Base-by-base conservation (phyloP, 2,888 invertebrate species). In the Disparrhopalites patrizii region DNA sequence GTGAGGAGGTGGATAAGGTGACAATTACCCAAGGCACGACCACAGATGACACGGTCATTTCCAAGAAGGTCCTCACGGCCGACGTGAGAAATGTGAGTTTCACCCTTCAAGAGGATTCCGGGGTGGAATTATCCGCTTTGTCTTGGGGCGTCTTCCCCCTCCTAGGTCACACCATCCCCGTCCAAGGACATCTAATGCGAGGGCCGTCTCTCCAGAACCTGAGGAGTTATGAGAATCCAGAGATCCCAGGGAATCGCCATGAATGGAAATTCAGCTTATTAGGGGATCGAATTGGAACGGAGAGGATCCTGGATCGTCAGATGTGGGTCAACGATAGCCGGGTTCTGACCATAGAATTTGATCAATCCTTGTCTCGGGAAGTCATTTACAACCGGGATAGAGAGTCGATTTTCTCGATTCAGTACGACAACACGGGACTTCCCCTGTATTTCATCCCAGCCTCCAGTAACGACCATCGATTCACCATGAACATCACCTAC, bases 311-410 rank as follows among this genome's bases (percentile, higher is more conserved):
- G 51, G 75, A 75, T 57, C 74, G 73, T 5, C 76, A 74, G 58
- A 74, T 77, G 65, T 77, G 92, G 90, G 92, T 96, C 4, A 97
- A 97, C 79, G 89, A 91, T 71, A 88, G 91, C 4, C 86, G 92
- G 76, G 87, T 94, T 0, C 82, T 97, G 36, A 92, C 93, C 18
- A 88, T 96, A 57, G 93, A 95, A 79, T 95, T 93, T 77, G 93
- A 97, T 78, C 91, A 94, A 78, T 90, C 90, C 69, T 89, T 89
- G 50, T 91, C 92, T 73, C 87, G 88, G 40, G 94, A 95, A 80
- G 91, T 90, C 0, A 90, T 96, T 79, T 92, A 91, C 77, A 92
- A 94, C 78, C 85, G 88, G 70, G 88, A 91, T 69, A 85, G 89
- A 69, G 87, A 87, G 67, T 88, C 93, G 15, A 82, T 97, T 31